Base-by-base conservation (phyloP, 2,797 vertebrate species). In the Notoglanidium macrostoma region DNA sequence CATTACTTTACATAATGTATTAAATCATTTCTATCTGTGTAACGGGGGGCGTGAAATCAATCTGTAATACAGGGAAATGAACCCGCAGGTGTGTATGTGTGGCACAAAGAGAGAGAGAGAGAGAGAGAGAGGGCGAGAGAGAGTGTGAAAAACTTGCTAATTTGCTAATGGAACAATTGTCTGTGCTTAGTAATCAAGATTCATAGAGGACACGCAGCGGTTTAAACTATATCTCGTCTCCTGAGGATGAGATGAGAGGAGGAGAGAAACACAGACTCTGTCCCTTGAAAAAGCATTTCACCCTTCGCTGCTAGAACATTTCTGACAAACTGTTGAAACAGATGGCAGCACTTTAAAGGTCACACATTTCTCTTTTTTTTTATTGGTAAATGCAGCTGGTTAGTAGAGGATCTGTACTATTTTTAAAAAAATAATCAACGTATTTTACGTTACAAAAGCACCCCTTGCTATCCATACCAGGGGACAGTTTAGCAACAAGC, bases 1-100 rank as follows among this genome's bases (percentile, higher is more conserved):
- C 90, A 86, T 91, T 91, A 92, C 92, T 94, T 93, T 93, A 92
- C 87, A 90, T 95, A 94, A 94, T 93, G 85, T 92, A 95, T 94
- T 91, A 89, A 91, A 86, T 88, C 91, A 94, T 93, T 92, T 87
- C 94, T 92, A 90, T 91, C 83, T 67, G 90, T 86, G 83, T 88
- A 57, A 89, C 87, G 72, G 82, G 89, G 65, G 84, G 70, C 84
- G 88, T 91, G 87, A 95, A 95, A 95, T 95, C 94, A 90, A 94
- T 95, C 91, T 90, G 93, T 92, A 94, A 94, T 92, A 93, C 90
- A 91, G 87, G 91, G 89, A 86, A 88, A 92, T 92, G 93, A 92
- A 92, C 90, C 91, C 78, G 76, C 29, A 70, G 73, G 68, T 80
- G 35, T 85, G 55, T 57, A 32, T 85, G 55, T 57, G 67, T 77